Base-by-base conservation (phyloP, 1,140 invertebrate species). In the Atopsyche davidsoni region DNA sequence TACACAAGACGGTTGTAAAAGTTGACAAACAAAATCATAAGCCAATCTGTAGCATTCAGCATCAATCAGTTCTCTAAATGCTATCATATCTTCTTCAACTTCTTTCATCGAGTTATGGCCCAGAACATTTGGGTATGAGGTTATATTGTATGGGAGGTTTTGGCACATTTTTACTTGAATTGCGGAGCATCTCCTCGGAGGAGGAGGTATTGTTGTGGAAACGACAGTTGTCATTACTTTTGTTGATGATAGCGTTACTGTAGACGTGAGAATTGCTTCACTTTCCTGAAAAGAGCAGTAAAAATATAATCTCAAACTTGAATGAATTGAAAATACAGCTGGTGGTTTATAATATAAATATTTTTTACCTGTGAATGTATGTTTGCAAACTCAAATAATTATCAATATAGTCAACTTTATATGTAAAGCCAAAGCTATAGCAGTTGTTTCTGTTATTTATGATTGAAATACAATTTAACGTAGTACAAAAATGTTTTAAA, bases 21-120 rank as follows among this genome's bases (percentile, higher is more conserved):
- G 70, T 28, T 87, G 83, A 60, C 90, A 93, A 6, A 93, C 79
- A 61, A 92, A 91, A 54, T 92, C 87, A 66, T 87, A 83, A 1
- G 89, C 86, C 54, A 87, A 73, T 50, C 85, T 75, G 56, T 87
- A 91, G 62, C 90, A 94, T 68, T 92, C 89, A 1, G 86, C 86
- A 63, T 94, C 89, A 1, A 92, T 80, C 1, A 92, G 69, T 66
- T 92, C 87, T 47, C 89, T 82, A 64, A 89, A 91, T 1, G 85
- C 75, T 35, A 92, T 89, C 2, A 91, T 76, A 66, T 92, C 83
- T 14, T 82, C 77, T 53, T 83, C 68, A 6, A 92, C 77, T 25
- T 86, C 81, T 6, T 79, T 74, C 13, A 83, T 65, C 11, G 78
- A 82, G 17, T 68, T 69, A 55, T 85, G 82, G 1, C 77, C 77